Base-by-base conservation (phyloP, 2,888 invertebrate genomes). In the Thecocarcelia acutangulata region DNA sequence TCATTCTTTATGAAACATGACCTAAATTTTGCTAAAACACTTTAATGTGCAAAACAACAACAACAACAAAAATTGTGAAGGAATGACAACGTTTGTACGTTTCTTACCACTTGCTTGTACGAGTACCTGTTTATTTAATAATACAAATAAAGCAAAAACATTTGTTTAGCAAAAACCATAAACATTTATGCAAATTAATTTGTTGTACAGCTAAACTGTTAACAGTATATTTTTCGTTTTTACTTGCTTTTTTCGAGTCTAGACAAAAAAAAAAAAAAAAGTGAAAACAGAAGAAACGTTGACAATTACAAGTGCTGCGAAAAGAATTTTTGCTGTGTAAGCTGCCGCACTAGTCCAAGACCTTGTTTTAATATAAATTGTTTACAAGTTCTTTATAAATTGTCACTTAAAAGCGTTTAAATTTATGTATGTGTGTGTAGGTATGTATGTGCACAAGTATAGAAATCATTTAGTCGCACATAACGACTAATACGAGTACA, bases 371-470 rank as follows among this genome's bases (percentile, higher is more conserved):
- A 44, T 52, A 48, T 58, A 40, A 66, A 58, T 37, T 59, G 77
- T 69, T 77, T 77, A 77, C 77, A 52, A 70, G 59, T 63, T 61
- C 54, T 42, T 44, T 42, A 56, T 21, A 68, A 78, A 64, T 80
- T 80, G 69, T 1, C 69, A 37, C 24, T 63, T 56, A 77, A 74
- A 69, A 72, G 54, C 58, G 44, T 83, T 75, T 61, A 66, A 63
- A 69, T 54, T 61, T 37, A 37, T 33, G 33, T 33, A 3, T 28
- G 28, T 6, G 28, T 4, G 28, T 28, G 28, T 28, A 28, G 3
- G 28, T 28, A 6, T 28, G 28, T 28, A 3, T 4, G 9, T 5
- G 48, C 19, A 64, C 21, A 33, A 33, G 44, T 17, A 42, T 44
- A 33, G 33, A 63, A 28, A 46, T 33, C 28, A 33, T 28, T 48